Conservation (phyloP, 2,888 invertebrate species). For the Clanis bilineata region DNA sequence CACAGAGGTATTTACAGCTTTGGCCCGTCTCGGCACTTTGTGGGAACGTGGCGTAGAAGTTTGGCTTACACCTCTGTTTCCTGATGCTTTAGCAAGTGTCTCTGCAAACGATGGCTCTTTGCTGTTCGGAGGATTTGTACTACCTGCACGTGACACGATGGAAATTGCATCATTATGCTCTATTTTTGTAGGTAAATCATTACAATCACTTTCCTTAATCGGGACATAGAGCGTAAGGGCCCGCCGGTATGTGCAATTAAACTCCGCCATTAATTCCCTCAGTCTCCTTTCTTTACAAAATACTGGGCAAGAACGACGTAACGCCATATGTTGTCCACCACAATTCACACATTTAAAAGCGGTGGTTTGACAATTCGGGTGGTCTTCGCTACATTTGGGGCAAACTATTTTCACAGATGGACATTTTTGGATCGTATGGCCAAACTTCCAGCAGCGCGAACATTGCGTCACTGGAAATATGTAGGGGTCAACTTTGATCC, state of each 20-base stretch:
- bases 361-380: conserved; percentile 15
- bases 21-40: too few species aligned
- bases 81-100: too few species aligned
- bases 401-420: conserved; percentile 11
- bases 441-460: neutral
- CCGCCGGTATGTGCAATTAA: conserved; percentile 14
- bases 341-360: conserved; percentile 18
- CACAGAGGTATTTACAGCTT: too few species aligned
- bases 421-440: conserved; percentile 17
- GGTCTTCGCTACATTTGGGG: conserved; percentile 16
- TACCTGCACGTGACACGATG: too few species aligned
- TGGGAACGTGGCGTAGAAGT: too few species aligned
- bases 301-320: conserved; percentile 14
- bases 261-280: conserved; percentile 16
- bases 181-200: too few species aligned
- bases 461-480: conserved; percentile 1
- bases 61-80: too few species aligned
- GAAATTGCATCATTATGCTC: too few species aligned
- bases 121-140: too few species aligned
- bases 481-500: neutral
- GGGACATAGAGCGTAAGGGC: neutral
- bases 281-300: conserved; percentile 15
- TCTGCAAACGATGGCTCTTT: too few species aligned
- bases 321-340: conserved; percentile 13
- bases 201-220: too few species aligned